Base-by-base conservation (phyloP, 2,113 vertebrate genomes). In the Lepisosteus osseus region DNA sequence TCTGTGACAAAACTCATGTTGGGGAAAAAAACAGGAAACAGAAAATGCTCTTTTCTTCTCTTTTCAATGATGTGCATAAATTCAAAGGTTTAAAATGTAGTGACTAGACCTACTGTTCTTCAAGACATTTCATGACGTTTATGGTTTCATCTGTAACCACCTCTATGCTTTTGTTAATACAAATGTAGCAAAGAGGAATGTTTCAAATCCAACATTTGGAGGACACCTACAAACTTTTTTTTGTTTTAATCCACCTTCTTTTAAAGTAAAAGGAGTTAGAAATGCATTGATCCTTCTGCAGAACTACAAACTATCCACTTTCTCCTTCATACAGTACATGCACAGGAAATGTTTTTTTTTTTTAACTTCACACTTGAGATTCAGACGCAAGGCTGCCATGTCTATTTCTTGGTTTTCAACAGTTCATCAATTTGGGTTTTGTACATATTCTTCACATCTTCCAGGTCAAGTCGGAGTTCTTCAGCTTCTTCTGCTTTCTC, bases 401-500 rank as follows among this genome's bases (percentile, higher is more conserved):
- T 82, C 80, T 80, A 90, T 86, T 93, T 92, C 81, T 92, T 88
- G 76, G 90, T 92, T 82, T 93, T 87, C 73, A 99, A 81, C 77
- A 99, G 93, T 85, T 99, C 97, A 73, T 99, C 97, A 74, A 99
- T 99, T 80, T 99, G 97, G 66, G 89, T 93, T 89, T 98, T 99
- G 79, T 97, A 99, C 97, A 99, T 98, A 82, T 94, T 97, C 87
- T 99, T 99, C 62, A 99, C 96, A 84, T 99, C 97, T 83, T 98
- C 95, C 0, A 99, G 95, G 78, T 99, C 97, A 64, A 99, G 88
- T 3, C 94, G 90, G 45, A 99, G 90, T 54, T 99, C 97, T 82
- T 99, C 94, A 1, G 97, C 95, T 75, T 98, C 97, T 78, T 99
- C 97, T 13, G 97, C 97, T 80, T 99, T 99, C 83, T 99, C 97